Percentiles rank a stretch among this genome's conserved stretches.
These are phyloP conservation scores for Grammomys dolichurus DNA, from an alignment of 2,113 vertebrate species.

Conservation along the genomic window DNA sequence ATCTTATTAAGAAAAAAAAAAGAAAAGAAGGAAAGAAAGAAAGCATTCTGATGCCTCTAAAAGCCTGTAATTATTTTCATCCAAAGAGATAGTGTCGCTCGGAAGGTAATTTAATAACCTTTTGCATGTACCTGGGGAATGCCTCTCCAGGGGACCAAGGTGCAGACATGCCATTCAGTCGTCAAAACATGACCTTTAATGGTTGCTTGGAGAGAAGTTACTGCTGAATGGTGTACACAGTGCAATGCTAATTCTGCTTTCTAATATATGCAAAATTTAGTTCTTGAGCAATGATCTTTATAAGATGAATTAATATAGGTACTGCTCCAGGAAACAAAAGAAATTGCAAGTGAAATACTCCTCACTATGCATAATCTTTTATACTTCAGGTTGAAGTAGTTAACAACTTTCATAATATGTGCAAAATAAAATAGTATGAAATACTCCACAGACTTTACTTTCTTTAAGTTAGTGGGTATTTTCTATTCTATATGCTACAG, in stretches of 20 bases:
- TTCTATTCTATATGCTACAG: slow-evolving; percentile 59
- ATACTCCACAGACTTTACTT: slow-evolving; percentile 64
- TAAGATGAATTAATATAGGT: slow-evolving; percentile 92
- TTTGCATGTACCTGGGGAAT: slow-evolving; percentile 99
- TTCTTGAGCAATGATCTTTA: slow-evolving; percentile 92
- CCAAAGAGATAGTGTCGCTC: slow-evolving; percentile 95
- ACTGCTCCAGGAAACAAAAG: slow-evolving; percentile 90
- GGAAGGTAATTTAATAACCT: slow-evolving; percentile 99
- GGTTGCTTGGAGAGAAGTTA: slow-evolving; percentile 99
- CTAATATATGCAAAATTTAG: slow-evolving; percentile 98
- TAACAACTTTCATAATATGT: slow-evolving; percentile 77
- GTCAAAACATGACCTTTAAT: slow-evolving; percentile 99
- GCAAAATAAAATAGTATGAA: slow-evolving; percentile 76
- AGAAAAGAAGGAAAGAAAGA: slow-evolving; percentile 86
- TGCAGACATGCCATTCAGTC: slow-evolving; percentile 99
- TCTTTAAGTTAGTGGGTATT: slow-evolving; percentile 74
- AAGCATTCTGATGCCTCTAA: slow-evolving; percentile 97
- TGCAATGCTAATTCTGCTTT: slow-evolving; percentile 97
- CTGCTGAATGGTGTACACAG: slow-evolving; percentile 93
- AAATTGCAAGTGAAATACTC: slow-evolving; percentile 85
- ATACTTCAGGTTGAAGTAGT: slow-evolving; percentile 81
- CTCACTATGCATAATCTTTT: slow-evolving; percentile 79
- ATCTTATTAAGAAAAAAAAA: slow-evolving; percentile 92
- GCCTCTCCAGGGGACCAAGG: slow-evolving; percentile 98
- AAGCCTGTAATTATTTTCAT: slow-evolving; percentile 99